phyloP scores from a whole-genome alignment of 2,113 vertebrate species.

The Festucalex cinctus region DNA sequence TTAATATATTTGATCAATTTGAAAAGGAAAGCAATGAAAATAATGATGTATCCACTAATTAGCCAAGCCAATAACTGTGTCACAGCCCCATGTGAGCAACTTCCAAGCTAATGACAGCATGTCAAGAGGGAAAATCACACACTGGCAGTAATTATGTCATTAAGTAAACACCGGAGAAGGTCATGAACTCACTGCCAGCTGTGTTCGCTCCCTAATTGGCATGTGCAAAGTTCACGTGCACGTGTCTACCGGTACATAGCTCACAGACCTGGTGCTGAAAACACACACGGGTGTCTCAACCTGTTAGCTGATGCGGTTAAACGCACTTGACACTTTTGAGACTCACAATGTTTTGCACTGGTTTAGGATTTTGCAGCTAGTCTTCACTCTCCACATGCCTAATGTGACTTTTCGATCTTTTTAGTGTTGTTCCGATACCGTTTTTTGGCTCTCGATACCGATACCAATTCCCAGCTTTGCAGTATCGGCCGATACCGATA shows the following conservation, averaged over 20 bases:
- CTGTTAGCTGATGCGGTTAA: background rate
- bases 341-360: background rate
- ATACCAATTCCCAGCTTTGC: no score
- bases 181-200: slow-evolving; percentile 32
- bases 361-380: background rate
- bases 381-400: background rate
- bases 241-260: slow-evolving; percentile 6
- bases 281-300: slow-evolving; percentile 7
- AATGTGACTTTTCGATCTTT: no score
- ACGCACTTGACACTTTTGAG: background rate
- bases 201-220: slow-evolving; percentile 42
- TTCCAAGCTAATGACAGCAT: slow-evolving; percentile 56
- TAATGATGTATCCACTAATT: slow-evolving; percentile 41
- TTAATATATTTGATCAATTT: background rate
- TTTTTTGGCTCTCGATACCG: no score
- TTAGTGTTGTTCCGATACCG: no score
- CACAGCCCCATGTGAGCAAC: slow-evolving; percentile 40
- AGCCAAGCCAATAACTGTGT: slow-evolving; percentile 45
- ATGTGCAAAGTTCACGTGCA: slow-evolving; percentile 22
- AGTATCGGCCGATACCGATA: no score
- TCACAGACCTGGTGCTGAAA: slow-evolving; percentile 5
- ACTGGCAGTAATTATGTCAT: slow-evolving; percentile 58
- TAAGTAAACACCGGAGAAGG: slow-evolving; percentile 46
- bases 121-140: slow-evolving; percentile 48
- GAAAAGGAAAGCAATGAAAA: slow-evolving; percentile 28